Evolutionary conservation across 2,113 vertebrate genomes (phyloP).

Genomic region (Entelurus aequoreus): DNA sequence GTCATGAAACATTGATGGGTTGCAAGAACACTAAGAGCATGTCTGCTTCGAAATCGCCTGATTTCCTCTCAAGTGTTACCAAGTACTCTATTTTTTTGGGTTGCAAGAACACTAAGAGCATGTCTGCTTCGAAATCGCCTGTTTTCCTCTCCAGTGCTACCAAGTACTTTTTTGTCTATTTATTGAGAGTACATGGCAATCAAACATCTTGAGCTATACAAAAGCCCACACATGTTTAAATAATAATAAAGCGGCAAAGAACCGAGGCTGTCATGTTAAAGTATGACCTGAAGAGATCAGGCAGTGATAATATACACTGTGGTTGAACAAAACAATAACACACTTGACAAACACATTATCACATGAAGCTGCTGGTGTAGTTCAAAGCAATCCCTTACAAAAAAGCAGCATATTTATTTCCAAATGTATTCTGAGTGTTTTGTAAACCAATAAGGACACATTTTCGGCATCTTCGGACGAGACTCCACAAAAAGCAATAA

Average conservation of each 20-base stretch:
- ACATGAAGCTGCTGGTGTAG: not conserved
- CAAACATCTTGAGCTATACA: constrained; percentile 4
- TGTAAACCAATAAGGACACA: not conserved
- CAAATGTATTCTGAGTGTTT: not conserved
- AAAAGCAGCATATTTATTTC: too few species aligned
- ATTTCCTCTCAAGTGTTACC: too few species aligned
- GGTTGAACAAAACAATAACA: not conserved
- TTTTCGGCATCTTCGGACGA: not conserved
- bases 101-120: too few species aligned
- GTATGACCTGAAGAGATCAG: not conserved
- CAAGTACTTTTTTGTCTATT: constrained; percentile 1
- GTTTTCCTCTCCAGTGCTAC: too few species aligned
- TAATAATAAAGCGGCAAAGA: constrained; percentile 5
- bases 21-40: too few species aligned
- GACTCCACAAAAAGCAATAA: too few species aligned
- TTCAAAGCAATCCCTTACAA: not conserved
- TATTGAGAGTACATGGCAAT: constrained; percentile 22
- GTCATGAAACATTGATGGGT: too few species aligned
- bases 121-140: too few species aligned
- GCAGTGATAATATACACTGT: not conserved
- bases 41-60: too few species aligned
- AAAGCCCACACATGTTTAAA: constrained; percentile 12
- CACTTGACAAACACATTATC: not conserved
- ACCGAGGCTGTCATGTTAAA: not conserved
- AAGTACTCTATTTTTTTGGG: too few species aligned